Base-by-base conservation (phyloP, 2,113 vertebrate species). In the Oriolus oriolus region DNA sequence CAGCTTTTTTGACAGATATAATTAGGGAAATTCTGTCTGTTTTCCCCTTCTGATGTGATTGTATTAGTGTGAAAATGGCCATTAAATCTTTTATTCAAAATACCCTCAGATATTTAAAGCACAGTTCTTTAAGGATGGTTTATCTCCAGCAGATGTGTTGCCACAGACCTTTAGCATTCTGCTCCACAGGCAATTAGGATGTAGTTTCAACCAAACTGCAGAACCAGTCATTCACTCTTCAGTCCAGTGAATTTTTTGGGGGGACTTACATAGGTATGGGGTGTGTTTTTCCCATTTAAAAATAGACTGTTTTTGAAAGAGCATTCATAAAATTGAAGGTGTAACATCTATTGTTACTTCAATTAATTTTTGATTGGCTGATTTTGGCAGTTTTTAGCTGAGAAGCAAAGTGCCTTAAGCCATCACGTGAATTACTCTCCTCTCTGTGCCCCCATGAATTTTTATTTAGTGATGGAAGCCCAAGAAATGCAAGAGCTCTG, bases 71-170 rank as follows among this genome's bases (percentile, higher is more conserved):
- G 88, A 75, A 95, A 96, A 91, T 49, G 77, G 68, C 37, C 85
- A 76, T 64, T 84, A 90, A 95, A 93, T 56, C 26, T 87, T 90
- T 92, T 59, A 50, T 79, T 95, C 41, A 61, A 70, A 92, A 57
- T 71, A 63, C 39, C 20, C 63, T 80, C 42, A 85, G 39, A 87
- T 35, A 82, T 57, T 59, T 57, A 80, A 87, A 93, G 33, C 31
- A 80, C 11, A 49, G 27, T 37, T 82, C 60, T 86, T 81, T 76
- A 89, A 82, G 53, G 31, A 35, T 69, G 44, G 16, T 92, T 97
- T 90, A 49, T 68, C n/a, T 94, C 63, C 45, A 81, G 39, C 69
- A 96, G 80, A 90, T 78, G 17, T 2, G 0, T 60, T 81, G 24
- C 64, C 78, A n/a, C 7, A 87, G 75, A 90, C 27, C 42, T 66